phyloP scores from a whole-genome alignment of 2,888 invertebrate species.

The Drosophila ochracea region DNA sequence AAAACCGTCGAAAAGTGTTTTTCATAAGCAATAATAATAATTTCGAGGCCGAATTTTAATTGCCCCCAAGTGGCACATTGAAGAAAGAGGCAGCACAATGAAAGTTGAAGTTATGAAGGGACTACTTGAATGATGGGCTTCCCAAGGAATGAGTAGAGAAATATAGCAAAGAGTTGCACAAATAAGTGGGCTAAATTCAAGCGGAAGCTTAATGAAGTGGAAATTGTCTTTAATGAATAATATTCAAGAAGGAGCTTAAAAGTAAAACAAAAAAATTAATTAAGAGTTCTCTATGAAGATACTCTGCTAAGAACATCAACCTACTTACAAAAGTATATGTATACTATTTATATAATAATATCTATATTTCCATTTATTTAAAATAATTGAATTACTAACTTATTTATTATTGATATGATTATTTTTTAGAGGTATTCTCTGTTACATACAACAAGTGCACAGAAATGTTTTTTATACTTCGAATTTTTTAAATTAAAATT shows the following conservation, averaged over 20 bases:
- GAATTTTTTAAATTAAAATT: slow-evolving; percentile 3
- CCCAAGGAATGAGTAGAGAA: background rate
- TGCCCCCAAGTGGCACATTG: slow-evolving; percentile 83
- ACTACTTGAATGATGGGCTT: slow-evolving; percentile 52
- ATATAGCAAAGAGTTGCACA: slow-evolving; percentile 17
- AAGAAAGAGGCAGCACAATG: slow-evolving; percentile 33
- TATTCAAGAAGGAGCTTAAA: background rate
- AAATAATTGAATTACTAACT: background rate
- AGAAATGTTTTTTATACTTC: background rate
- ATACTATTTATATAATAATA: background rate
- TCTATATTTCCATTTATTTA: background rate
- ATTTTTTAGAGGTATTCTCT: background rate
- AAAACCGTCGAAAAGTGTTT: slow-evolving; percentile 69
- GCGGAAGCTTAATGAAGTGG: slow-evolving; percentile 26
- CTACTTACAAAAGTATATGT: background rate
- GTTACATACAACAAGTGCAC: background rate
- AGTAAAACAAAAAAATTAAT: background rate
- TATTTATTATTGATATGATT: background rate
- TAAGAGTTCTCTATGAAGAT: background rate
- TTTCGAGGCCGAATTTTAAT: slow-evolving; percentile 82
- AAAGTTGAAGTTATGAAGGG: slow-evolving; percentile 25
- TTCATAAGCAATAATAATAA: slow-evolving; percentile 80
- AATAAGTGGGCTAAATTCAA: slow-evolving; percentile 30
- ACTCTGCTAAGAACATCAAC: background rate
- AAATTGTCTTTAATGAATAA: slow-evolving; percentile 2